phyloP scores from a whole-genome alignment of 2,113 vertebrate species.

The Nansenia antarctica region DNA sequence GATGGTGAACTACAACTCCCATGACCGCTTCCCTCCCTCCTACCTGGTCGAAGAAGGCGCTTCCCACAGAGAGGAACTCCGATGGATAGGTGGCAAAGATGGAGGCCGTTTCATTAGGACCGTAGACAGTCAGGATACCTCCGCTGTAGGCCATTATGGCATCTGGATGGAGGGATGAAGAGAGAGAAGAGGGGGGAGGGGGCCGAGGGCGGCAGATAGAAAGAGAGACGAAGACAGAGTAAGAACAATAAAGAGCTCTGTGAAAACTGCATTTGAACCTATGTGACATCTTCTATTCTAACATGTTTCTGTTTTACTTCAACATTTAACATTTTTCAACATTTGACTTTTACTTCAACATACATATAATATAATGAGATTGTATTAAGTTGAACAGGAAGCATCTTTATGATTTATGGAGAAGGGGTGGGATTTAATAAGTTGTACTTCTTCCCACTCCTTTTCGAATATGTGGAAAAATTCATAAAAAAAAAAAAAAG shows the following conservation, averaged over 20 bases:
- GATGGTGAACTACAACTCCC: not conserved
- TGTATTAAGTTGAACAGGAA: no score
- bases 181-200: no score
- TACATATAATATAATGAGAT: no score
- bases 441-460: no score
- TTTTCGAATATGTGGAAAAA: no score
- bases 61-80: slow-evolving; percentile 43
- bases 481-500: no score
- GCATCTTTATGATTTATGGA: no score
- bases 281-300: not conserved
- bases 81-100: slow-evolving; percentile 72
- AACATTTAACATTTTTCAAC: no score
- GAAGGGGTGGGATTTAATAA: no score
- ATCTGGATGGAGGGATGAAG: slow-evolving; percentile 19
- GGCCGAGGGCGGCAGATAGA: no score
- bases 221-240: not conserved
- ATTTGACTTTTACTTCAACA: no score
- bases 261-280: not conserved
- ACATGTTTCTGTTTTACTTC: no score
- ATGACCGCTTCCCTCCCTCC: not conserved
- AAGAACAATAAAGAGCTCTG: not conserved
- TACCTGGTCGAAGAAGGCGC: slow-evolving; percentile 69
- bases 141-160: slow-evolving; percentile 53
- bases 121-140: slow-evolving; percentile 41
- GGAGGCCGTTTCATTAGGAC: slow-evolving; percentile 65